Evolutionary conservation across 2,113 vertebrate species (phyloP).

Genomic region (Telmatochromis brachygnathus): DNA sequence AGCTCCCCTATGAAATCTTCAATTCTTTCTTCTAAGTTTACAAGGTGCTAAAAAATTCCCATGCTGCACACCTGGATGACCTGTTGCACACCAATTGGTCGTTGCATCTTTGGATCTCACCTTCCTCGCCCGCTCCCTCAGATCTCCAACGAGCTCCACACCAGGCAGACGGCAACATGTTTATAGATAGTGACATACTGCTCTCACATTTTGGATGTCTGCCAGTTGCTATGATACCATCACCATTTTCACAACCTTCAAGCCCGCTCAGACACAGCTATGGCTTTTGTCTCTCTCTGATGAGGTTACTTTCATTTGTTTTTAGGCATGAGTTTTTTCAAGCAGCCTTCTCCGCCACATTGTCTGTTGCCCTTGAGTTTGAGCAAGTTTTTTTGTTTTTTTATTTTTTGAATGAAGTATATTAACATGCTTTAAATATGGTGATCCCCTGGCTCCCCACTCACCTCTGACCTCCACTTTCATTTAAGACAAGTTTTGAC

Average conservation of each 20-base stretch:
- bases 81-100: not conserved
- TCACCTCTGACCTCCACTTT: not conserved
- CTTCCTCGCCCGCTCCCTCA: not conserved
- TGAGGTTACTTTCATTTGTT: not conserved
- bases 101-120: not conserved
- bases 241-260: not conserved
- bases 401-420: not conserved
- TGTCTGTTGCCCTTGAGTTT: not conserved
- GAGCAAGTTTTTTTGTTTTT: not conserved
- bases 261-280: not conserved
- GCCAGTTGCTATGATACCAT: slow-evolving; percentile 44
- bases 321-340: not conserved
- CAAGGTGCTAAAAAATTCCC: not conserved
- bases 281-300: not conserved
- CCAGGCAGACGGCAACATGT: not conserved
- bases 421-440: not conserved
- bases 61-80: not conserved
- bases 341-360: not conserved
- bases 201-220: slow-evolving; percentile 15
- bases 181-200: not conserved
- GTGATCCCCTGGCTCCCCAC: not conserved
- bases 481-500: not conserved
- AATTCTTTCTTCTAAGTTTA: not conserved
- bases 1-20: not conserved
- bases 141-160: not conserved